phyloP scores from a whole-genome alignment of 1,140 invertebrate genomes.

The Cardiocondyla obscurior region DNA sequence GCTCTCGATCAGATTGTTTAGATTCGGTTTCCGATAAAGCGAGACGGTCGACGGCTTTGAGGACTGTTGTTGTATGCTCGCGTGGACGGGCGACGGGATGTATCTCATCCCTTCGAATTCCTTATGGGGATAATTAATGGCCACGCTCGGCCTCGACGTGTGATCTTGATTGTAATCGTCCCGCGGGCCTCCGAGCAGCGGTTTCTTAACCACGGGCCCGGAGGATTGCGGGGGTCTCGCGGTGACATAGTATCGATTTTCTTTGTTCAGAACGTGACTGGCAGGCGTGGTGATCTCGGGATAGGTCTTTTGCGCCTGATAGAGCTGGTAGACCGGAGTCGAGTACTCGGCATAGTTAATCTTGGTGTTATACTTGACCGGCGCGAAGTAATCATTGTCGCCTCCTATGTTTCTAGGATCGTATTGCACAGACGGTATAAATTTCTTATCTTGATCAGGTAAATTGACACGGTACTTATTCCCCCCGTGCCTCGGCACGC shows the following conservation, averaged over 20 bases:
- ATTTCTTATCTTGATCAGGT: slow-evolving; percentile 71
- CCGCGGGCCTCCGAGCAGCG: slow-evolving; percentile 38
- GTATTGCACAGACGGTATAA: slow-evolving; percentile 81
- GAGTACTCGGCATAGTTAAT: slow-evolving; percentile 69
- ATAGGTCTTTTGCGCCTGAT: slow-evolving; percentile 48
- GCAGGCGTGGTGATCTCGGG: slow-evolving; percentile 54
- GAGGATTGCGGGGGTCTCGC: slow-evolving; percentile 68
- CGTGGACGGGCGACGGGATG: slow-evolving; percentile 15
- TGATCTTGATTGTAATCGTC: slow-evolving; percentile 74
- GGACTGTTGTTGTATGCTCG: neutral
- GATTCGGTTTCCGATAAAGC: slow-evolving; percentile 46
- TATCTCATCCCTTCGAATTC: slow-evolving; percentile 75
- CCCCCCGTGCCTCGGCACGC: slow-evolving; percentile 23
- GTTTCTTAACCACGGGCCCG: slow-evolving; percentile 50
- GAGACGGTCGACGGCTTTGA: neutral
- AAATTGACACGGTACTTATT: slow-evolving; percentile 43
- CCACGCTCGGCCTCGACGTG: slow-evolving; percentile 49
- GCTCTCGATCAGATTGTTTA: slow-evolving; percentile 83
- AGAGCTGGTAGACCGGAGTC: slow-evolving; percentile 17
- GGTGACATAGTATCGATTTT: slow-evolving; percentile 64
- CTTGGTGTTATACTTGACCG: slow-evolving; percentile 75
- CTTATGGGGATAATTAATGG: slow-evolving; percentile 64
- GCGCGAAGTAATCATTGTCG: slow-evolving; percentile 78
- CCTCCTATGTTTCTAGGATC: slow-evolving; percentile 76
- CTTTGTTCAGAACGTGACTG: slow-evolving; percentile 39